These are phyloP conservation scores for Mustela lutreola DNA, from an alignment of 2,113 vertebrate genomes.

Conservation along the genomic window DNA sequence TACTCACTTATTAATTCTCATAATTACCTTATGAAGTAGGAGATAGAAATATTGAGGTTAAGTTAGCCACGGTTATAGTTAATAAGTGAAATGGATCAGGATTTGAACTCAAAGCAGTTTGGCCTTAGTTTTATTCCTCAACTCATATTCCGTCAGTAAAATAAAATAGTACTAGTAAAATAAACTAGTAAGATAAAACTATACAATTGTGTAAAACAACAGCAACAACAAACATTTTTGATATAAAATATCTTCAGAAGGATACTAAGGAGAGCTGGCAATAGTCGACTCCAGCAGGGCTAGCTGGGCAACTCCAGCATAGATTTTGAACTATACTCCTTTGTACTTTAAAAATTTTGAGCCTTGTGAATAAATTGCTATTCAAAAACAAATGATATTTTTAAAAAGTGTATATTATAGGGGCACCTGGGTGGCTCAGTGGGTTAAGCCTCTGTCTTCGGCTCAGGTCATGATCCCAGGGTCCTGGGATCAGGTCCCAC, in stretches of 20 bases:
- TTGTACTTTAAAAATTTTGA: neutral
- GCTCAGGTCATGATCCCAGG: too few relatives aligned
- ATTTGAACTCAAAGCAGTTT: slow-evolving; percentile 12
- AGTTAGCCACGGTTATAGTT: neutral
- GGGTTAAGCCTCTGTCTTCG: too few relatives aligned
- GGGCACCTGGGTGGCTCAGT: too few relatives aligned
- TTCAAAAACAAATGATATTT: neutral
- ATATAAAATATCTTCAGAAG: slow-evolving; percentile 11
- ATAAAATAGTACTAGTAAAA: too few relatives aligned
- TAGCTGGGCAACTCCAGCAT: neutral
- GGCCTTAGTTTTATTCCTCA: neutral
- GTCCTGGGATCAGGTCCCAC: too few relatives aligned
- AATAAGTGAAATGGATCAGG: neutral
- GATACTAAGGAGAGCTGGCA: neutral
- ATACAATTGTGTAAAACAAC: neutral
- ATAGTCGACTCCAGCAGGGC: neutral
- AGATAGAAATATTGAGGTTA: neutral
- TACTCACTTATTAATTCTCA: neutral
- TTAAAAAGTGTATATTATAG: neutral
- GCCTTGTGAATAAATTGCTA: neutral
- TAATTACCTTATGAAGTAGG: neutral
- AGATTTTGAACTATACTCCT: neutral
- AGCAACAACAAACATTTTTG: neutral
- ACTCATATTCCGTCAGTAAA: neutral
- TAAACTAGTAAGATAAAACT: neutral